Percentiles rank a stretch among this genome's conserved stretches.
Conservation (phyloP, 2,113 vertebrate genomes). For the Myrmophylax atrothorax region DNA sequence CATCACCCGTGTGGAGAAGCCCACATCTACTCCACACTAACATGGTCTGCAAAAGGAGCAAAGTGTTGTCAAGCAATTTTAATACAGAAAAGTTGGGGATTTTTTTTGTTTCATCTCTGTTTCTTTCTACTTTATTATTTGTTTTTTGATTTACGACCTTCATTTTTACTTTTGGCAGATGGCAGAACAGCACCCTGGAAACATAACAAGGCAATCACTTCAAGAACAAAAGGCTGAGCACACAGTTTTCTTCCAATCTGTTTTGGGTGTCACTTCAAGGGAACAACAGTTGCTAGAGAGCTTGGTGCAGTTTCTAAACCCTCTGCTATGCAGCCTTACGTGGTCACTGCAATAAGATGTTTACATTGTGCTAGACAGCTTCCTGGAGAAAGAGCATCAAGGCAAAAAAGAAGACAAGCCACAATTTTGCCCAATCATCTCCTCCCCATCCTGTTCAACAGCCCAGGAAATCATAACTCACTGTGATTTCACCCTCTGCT, state of each 20-base stretch:
- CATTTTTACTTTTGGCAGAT: conserved; percentile 32
- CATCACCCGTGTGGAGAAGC: neutral
- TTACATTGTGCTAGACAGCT: conserved; percentile 59
- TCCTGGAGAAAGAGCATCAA: conserved; percentile 62
- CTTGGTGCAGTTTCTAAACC: conserved; percentile 36
- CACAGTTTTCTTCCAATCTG: conserved; percentile 49
- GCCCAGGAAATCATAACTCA: conserved; percentile 69
- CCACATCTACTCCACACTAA: neutral
- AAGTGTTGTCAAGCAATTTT: neutral
- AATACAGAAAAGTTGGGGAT: neutral
- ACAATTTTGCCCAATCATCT: conserved; percentile 68
- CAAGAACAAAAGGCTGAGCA: conserved; percentile 41
- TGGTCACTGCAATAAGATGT: conserved; percentile 47
- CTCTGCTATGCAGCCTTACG: neutral
- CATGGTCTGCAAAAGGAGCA: neutral
- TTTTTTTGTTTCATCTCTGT: neutral
- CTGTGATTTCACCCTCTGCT: conserved; percentile 70
- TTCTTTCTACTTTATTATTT: neutral
- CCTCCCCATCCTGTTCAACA: conserved; percentile 68
- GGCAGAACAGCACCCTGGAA: conserved; percentile 38
- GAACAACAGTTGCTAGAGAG: conserved; percentile 55
- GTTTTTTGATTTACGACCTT: neutral
- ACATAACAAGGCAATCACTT: conserved; percentile 26
- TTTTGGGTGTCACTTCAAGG: conserved; percentile 54
- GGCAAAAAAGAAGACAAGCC: conserved; percentile 18